phyloP scores from a whole-genome alignment of 2,797 vertebrate genomes.

The Macropodus opercularis region DNA sequence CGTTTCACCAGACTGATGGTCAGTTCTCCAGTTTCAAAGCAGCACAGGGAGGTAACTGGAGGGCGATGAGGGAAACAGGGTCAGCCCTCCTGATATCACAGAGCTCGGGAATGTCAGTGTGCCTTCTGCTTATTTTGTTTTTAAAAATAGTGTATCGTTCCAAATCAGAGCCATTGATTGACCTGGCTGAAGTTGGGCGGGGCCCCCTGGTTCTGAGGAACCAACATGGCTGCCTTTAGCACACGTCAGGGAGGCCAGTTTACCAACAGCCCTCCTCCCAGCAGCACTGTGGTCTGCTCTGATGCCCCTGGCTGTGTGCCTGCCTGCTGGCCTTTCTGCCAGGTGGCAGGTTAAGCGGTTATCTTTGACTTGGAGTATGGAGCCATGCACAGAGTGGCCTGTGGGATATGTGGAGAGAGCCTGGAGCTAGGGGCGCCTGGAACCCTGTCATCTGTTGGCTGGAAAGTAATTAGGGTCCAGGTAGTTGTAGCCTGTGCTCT shows the following conservation, averaged over 20 bases:
- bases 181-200: constrained; percentile 85
- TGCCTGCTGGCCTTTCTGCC: constrained; percentile 74
- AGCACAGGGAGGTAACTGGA: constrained; percentile 66
- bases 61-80: constrained; percentile 16
- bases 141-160: constrained; percentile 76
- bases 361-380: constrained; percentile 85
- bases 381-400: constrained; percentile 89
- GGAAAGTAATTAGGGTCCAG: constrained; percentile 99
- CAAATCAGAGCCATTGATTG: constrained; percentile 72
- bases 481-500: constrained; percentile 96
- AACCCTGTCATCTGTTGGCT: constrained; percentile 99
- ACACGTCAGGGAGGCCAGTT: constrained; percentile 61
- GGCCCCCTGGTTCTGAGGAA: constrained; percentile 50
- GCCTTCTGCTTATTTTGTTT: constrained; percentile 71
- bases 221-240: constrained; percentile 55
- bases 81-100: constrained; percentile 66
- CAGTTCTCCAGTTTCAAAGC: constrained; percentile 64
- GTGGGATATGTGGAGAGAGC: constrained; percentile 74
- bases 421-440: constrained; percentile 70
- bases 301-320: constrained; percentile 56
- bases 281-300: constrained; percentile 61
- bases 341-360: constrained; percentile 83
- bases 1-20: constrained; percentile 49
- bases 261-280: constrained; percentile 49
- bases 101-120: constrained; percentile 80